Conservation (phyloP, 2,888 invertebrate genomes). For the Trypoxylon attenuatum region DNA sequence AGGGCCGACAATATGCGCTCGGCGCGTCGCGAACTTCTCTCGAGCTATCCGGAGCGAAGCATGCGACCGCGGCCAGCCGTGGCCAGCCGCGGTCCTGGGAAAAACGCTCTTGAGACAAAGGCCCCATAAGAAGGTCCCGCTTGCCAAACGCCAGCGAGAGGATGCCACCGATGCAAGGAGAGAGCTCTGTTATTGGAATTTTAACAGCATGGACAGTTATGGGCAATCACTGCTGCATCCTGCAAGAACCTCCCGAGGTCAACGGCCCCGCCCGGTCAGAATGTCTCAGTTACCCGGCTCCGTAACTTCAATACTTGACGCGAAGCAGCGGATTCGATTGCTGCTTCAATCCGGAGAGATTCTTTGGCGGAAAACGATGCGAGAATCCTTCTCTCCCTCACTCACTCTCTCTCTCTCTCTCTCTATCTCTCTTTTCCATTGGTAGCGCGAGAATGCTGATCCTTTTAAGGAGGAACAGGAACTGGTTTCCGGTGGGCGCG, state of each 20-base stretch:
- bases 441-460: not conserved
- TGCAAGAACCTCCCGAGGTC: no score
- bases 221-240: slow-evolving; percentile 9
- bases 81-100: slow-evolving; percentile 2
- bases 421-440: no score
- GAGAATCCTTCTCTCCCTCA: no score
- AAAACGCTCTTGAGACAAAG: not conserved
- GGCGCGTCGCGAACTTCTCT: slow-evolving; percentile 20
- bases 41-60: slow-evolving; percentile 27
- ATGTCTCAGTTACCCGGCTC: no score
- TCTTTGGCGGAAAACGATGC: no score
- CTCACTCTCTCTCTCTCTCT: no score
- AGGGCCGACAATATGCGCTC: slow-evolving; percentile 43
- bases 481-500: no score
- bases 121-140: slow-evolving; percentile 23
- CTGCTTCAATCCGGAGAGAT: no score
- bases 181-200: slow-evolving; percentile 53
- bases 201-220: slow-evolving; percentile 47
- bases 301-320: no score
- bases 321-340: no score
- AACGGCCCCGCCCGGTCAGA: no score
- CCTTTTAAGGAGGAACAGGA: not conserved
- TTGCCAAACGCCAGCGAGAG: not conserved
- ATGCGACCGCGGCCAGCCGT: slow-evolving; percentile 29
- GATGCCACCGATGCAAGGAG: slow-evolving; percentile 7